Conservation (phyloP, 2,113 vertebrate genomes). For the Scatophagus argus region DNA sequence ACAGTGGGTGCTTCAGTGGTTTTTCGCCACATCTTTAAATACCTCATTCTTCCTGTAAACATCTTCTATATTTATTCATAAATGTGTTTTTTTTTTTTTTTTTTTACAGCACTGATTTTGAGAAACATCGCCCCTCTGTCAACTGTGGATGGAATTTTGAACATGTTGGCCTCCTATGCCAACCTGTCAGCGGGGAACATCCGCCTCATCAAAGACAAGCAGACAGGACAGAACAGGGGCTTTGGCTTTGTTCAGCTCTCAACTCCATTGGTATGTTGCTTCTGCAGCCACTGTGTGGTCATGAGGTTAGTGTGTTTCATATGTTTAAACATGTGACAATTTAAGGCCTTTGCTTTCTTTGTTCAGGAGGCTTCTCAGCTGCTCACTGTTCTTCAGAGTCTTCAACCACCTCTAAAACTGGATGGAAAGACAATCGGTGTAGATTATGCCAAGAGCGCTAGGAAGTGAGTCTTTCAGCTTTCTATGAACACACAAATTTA, state of each 20-base stretch:
- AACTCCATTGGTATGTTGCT: slow-evolving; percentile 88
- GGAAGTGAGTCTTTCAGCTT: slow-evolving; percentile 88
- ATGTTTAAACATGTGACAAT: background rate
- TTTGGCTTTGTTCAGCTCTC: slow-evolving; percentile 96
- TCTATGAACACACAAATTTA: background rate
- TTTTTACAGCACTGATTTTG: slow-evolving; percentile 90
- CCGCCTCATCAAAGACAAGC: slow-evolving; percentile 96
- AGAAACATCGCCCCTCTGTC: slow-evolving; percentile 93
- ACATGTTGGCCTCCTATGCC: slow-evolving; percentile 89
- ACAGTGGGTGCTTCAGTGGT: slow-evolving; percentile 92
- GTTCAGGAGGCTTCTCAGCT: slow-evolving; percentile 94
- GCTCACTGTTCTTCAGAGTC: slow-evolving; percentile 92
- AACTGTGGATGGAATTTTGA: slow-evolving; percentile 93
- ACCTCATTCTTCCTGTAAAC: background rate
- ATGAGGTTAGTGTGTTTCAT: background rate
- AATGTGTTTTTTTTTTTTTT: background rate
- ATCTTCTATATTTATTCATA: background rate
- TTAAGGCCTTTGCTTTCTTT: slow-evolving; percentile 4
- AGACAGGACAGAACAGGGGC: slow-evolving; percentile 94
- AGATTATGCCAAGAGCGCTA: slow-evolving; percentile 95
- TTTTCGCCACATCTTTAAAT: background rate
- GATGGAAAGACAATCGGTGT: slow-evolving; percentile 96
- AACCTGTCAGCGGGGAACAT: slow-evolving; percentile 93
- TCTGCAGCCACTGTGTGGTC: background rate
- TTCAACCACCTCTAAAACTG: slow-evolving; percentile 94